Evolutionary conservation across 2,888 invertebrate genomes (phyloP).

Genomic region (Drosophila trichaetosa): DNA sequence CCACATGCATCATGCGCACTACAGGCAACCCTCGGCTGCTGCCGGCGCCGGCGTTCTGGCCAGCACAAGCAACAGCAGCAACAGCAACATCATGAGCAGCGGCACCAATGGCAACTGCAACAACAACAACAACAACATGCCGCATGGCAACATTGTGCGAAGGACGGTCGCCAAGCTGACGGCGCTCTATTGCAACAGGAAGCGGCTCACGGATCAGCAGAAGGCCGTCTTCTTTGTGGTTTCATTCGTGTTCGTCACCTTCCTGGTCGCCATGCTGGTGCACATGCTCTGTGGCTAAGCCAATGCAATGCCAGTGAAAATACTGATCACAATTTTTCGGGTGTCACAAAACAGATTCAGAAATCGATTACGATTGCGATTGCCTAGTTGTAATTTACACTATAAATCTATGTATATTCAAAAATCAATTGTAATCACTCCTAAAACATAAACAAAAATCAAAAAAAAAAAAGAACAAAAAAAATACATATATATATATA

Average conservation of each 20-base stretch:
- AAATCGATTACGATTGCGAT: slow-evolving; percentile 49
- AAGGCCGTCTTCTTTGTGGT: slow-evolving; percentile 84
- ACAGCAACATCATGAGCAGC: slow-evolving; percentile 10
- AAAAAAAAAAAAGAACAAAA: slow-evolving; percentile 5
- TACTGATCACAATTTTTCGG: slow-evolving; percentile 20
- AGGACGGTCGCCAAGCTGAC: slow-evolving; percentile 84
- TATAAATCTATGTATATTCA: slow-evolving; percentile 51
- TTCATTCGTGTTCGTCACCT: slow-evolving; percentile 83
- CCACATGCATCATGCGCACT: slow-evolving; percentile 69
- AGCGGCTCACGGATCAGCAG: slow-evolving; percentile 83
- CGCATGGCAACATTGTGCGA: slow-evolving; percentile 83
- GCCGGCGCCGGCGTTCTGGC: slow-evolving; percentile 15
- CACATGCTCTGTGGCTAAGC: slow-evolving; percentile 78
- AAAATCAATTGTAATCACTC: slow-evolving; percentile 58
- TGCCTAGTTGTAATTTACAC: slow-evolving; percentile 55
- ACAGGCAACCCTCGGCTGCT: slow-evolving; percentile 31
- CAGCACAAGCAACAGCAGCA: slow-evolving; percentile 22
- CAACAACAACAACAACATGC: slow-evolving; percentile 68
- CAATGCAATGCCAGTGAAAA: background rate
- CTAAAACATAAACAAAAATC: slow-evolving; percentile 46
- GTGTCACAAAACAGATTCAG: slow-evolving; percentile 45
- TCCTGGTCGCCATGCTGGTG: slow-evolving; percentile 83
- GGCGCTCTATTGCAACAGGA: slow-evolving; percentile 82
- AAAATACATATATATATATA: background rate
- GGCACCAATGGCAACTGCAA: slow-evolving; percentile 14